Percentiles rank a stretch among this genome's conserved stretches.
These are phyloP conservation scores for Cryptomyrus ogoouensis DNA, from an alignment of 2,113 vertebrate genomes.

Conservation along the genomic window DNA sequence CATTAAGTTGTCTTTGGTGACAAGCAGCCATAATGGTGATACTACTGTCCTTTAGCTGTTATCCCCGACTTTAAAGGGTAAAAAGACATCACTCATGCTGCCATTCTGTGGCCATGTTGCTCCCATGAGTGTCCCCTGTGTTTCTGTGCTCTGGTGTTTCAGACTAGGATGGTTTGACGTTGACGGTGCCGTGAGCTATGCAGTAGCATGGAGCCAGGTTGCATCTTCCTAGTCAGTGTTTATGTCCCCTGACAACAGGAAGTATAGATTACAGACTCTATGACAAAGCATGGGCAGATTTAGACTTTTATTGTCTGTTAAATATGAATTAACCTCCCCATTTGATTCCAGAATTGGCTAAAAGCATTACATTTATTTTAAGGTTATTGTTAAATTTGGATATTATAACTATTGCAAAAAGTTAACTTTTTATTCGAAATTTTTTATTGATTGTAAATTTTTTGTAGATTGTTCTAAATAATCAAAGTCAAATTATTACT, in stretches of 20 bases:
- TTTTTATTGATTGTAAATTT: neutral
- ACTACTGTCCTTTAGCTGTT: neutral
- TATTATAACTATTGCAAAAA: neutral
- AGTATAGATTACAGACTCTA: neutral
- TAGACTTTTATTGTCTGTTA: neutral
- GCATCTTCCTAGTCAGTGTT: neutral
- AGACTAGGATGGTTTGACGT: neutral
- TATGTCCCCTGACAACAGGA: neutral
- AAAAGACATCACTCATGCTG: neutral
- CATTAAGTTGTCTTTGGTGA: neutral
- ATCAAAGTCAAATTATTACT: neutral
- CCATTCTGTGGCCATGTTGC: neutral
- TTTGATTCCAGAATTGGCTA: neutral
- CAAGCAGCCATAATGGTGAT: neutral
- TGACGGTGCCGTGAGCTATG: neutral
- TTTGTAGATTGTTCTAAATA: too few species aligned
- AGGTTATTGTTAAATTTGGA: neutral
- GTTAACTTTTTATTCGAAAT: neutral
- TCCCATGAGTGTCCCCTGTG: neutral
- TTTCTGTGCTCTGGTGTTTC: neutral
- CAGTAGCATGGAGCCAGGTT: neutral
- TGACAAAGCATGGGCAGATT: neutral
- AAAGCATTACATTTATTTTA: neutral
- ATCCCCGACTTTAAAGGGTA: neutral
- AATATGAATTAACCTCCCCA: neutral